phyloP scores from a whole-genome alignment of 2,797 vertebrate genomes.

The Paratrypauchen microcephalus region DNA sequence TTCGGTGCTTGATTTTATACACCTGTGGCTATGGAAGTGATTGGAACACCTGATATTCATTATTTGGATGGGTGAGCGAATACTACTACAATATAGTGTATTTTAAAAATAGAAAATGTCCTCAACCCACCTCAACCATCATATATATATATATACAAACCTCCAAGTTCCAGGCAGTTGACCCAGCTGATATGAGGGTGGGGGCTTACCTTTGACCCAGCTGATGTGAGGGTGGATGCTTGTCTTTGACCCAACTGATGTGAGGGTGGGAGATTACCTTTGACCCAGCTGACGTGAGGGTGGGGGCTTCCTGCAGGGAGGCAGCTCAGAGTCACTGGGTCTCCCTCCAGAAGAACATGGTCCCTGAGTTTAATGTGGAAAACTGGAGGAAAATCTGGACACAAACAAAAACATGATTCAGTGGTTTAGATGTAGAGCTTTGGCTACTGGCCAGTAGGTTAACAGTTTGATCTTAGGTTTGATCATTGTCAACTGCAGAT shows the following conservation, averaged over 20 bases:
- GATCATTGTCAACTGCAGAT: too few relatives aligned
- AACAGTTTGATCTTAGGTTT: background rate
- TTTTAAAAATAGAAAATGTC: too few relatives aligned
- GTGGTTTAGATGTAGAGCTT: background rate
- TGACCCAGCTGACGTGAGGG: constrained; percentile 90
- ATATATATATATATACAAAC: too few relatives aligned
- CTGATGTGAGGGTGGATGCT: constrained; percentile 1
- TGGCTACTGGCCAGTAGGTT: background rate
- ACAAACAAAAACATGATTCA: background rate
- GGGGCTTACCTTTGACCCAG: background rate
- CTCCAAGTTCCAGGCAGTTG: too few relatives aligned
- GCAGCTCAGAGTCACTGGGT: constrained; percentile 94
- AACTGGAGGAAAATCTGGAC: constrained; percentile 90
- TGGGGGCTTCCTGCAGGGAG: constrained; percentile 93
- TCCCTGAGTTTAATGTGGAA: constrained; percentile 98
- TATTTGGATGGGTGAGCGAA: too few relatives aligned
- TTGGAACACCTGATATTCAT: too few relatives aligned
- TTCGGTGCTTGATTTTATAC: too few relatives aligned
- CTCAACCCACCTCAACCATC: too few relatives aligned
- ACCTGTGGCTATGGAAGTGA: too few relatives aligned
- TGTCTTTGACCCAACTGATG: constrained; percentile 91
- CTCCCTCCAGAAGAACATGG: constrained; percentile 93
- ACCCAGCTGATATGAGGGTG: too few relatives aligned
- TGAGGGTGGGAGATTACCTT: constrained; percentile 78
- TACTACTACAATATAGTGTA: too few relatives aligned